Base-by-base conservation (phyloP, 2,113 vertebrate genomes). In the Calidris pygmaea region DNA sequence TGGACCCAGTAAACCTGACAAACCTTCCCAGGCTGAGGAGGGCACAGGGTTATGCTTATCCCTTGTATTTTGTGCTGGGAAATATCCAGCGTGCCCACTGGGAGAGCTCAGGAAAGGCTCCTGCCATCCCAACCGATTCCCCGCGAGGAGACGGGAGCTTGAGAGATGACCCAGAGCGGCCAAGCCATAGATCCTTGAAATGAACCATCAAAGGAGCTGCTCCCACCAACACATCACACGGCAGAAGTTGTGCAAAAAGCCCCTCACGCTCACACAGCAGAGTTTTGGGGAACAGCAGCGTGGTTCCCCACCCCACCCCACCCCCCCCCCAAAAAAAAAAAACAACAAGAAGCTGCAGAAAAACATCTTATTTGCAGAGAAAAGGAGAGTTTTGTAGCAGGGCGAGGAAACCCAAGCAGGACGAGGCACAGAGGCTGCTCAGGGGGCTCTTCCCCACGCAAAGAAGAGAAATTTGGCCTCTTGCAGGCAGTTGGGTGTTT, bases 301-400 rank as follows among this genome's bases (percentile, higher is more conserved):
- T 1, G 52, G 8, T 4, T 26, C 15, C 19, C 10, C 11, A 4
- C 4, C 1, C 16, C 2, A n/a, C n/a, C n/a, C n/a, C n/a, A n/a
- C n/a, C n/a, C n/a, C 5, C 14, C 45, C 45, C 45, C 45, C 18
- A 19, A 45, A 47, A 19, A 45, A 45, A 45, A 18, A 41, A 41
- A 41, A 41, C 8, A 9, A 17, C 41, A 8, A 20, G 6, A 52
- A 21, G 32, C 71, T 26, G 29, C 22, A 12, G 2, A 34, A 68
- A 4, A 19, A 3, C 35, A 14, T 2, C 8, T 48, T 6, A 0
- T 20, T 13, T 7, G 22, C 30, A 3, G 58, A 27, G 30, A 20
- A 34, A 21, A 58, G 41, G 45, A 30, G 68, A 41, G 55, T 13
- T 56, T 34, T 34, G 35, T 63, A 16, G 83, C 88, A 22, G 60